A percentile compares a stretch with the other conserved stretches of the same genome.
Evolutionary conservation across 2,888 invertebrate genomes (phyloP).

Genomic region (Neoscelio sp.): DNA sequence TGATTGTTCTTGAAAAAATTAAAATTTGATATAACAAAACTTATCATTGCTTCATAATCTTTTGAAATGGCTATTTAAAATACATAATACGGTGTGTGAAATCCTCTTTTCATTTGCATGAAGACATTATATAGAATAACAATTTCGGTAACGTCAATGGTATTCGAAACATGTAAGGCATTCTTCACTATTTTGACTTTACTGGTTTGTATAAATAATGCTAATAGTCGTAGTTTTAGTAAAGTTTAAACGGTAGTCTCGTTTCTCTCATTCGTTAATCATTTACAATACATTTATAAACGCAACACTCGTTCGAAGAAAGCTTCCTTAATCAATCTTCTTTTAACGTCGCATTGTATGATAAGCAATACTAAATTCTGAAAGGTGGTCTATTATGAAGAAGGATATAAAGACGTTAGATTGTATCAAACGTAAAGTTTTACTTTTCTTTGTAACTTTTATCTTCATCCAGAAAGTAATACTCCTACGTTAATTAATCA

Average conservation of each 20-base stretch:
- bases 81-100: conserved; percentile 6
- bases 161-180: conserved; percentile 24
- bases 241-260: conserved; percentile 2
- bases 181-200: no score
- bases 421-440: not conserved
- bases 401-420: not conserved
- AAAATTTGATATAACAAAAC: no score
- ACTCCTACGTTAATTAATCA: no score
- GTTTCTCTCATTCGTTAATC: conserved; percentile 24
- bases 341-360: not conserved
- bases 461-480: not conserved
- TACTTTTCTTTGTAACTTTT: not conserved
- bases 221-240: conserved; percentile 31
- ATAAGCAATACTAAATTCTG: not conserved
- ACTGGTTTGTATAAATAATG: conserved; percentile 37
- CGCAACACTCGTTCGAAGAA: not conserved
- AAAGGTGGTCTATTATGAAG: not conserved
- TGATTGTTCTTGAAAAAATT: no score
- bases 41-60: conserved; percentile 14
- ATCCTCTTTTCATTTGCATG: conserved; percentile 3
- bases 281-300: conserved; percentile 3
- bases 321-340: conserved; percentile 25
- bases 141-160: conserved; percentile 17
- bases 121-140: conserved; percentile 21
- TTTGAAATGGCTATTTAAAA: conserved; percentile 1